Base-by-base conservation (phyloP, 2,888 invertebrate species). In the Amphipoea lucens region DNA sequence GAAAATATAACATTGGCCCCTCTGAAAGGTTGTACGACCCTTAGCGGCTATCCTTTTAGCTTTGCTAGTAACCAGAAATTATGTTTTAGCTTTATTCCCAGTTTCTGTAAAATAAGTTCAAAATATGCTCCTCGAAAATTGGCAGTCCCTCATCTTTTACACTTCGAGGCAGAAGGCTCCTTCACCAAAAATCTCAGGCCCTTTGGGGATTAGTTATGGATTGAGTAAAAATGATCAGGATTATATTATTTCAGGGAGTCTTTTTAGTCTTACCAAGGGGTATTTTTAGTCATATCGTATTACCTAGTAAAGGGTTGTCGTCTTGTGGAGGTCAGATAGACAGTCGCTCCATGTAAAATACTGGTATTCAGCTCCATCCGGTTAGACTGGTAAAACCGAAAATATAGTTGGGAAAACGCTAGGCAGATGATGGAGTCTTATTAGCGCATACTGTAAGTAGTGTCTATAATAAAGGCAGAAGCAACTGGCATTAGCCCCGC, bases 401-500 rank as follows among this genome's bases (percentile, higher is more conserved):
- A 45, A 45, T 45, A 45, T 9, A 1, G 9, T 45, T 45, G 45
- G 45, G 45, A 45, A 45, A 45, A 45, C 45, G 9, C 9, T 45
- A 45, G 45, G 45, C 45, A 45, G 45, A 45, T 45, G 45, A 45
- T 9, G 36, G 14, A 29, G 69, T 69, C 20, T 51, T 73, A 54
- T 36, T 65, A 65, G 6, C 40, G 54, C 4, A 51, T 14, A 29
- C 3, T 69, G 20, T 23, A 69, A 36, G 40, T 63, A 17, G 29
- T 4, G 20, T 57, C 1, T 65, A 2, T 51, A 29, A 12, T 66
- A 51, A 57, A 65, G 68, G 48, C 63, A n/a, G 11, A 76, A 48
- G 48, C 14, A 48, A 83, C n/a, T 66, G 51, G 51, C 79, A 68
- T 57, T 57, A 78, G 23, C 23, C 23, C 84, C 29, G 57, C 63